These are phyloP conservation scores for Chaenocephalus aceratus DNA, from an alignment of 2,113 vertebrate species.

Conservation along the genomic window DNA sequence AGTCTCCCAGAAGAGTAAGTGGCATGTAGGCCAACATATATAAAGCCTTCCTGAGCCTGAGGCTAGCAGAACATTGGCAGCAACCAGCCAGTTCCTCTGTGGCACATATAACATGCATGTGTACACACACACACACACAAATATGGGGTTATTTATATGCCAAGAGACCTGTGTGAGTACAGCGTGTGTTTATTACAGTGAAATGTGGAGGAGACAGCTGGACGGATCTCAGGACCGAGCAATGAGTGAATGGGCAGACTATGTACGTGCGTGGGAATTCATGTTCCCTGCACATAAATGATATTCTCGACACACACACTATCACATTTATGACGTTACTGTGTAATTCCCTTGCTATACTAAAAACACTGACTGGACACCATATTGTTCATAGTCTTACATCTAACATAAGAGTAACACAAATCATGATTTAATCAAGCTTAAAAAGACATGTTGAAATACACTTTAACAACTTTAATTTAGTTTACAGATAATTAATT, in stretches of 20 bases:
- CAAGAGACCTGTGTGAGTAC: neutral
- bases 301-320: slow-evolving; percentile 12
- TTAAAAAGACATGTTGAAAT: no score
- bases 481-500: neutral
- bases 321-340: neutral
- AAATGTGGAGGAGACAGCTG: slow-evolving; percentile 22
- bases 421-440: no score
- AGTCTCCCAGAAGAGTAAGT: slow-evolving; percentile 52
- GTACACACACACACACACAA: neutral
- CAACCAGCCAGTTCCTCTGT: slow-evolving; percentile 17
- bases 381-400: neutral
- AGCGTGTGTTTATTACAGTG: slow-evolving; percentile 25
- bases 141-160: slow-evolving; percentile 31
- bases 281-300: neutral
- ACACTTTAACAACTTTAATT: no score
- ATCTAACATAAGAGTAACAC: neutral
- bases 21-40: slow-evolving; percentile 64
- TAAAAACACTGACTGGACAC: neutral
- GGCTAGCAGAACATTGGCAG: slow-evolving; percentile 38
- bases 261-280: slow-evolving; percentile 5
- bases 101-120: slow-evolving; percentile 24
- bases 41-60: slow-evolving; percentile 44
- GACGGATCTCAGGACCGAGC: slow-evolving; percentile 42
- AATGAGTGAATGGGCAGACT: slow-evolving; percentile 6
- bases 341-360: neutral